Evolutionary conservation across 2,888 invertebrate genomes (phyloP).

Genomic region (Pandemis heparana): DNA sequence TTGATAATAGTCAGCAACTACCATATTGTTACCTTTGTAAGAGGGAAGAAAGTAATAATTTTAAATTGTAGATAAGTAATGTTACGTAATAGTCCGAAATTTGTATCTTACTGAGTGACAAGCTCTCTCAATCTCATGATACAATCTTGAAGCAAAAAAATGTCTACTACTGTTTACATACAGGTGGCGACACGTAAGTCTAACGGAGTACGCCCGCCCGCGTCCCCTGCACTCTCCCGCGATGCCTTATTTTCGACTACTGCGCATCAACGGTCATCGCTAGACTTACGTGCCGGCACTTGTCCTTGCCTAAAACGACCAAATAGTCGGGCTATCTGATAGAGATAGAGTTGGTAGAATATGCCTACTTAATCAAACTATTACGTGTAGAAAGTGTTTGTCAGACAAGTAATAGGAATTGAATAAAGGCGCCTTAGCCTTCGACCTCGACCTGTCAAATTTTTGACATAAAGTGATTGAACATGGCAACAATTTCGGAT

Average conservation of each 20-base stretch:
- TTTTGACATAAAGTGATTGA: background rate
- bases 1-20: too few relatives aligned
- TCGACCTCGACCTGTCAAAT: background rate
- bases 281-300: too few relatives aligned
- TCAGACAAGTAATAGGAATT: background rate
- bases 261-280: too few relatives aligned
- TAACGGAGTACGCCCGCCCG: too few relatives aligned
- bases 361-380: background rate
- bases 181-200: too few relatives aligned
- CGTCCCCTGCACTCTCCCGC: too few relatives aligned
- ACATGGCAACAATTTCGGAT: background rate
- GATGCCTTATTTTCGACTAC: too few relatives aligned
- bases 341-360: background rate
- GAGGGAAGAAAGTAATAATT: too few relatives aligned
- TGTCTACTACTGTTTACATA: background rate
- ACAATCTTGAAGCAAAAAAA: background rate
- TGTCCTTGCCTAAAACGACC: background rate
- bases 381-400: background rate
- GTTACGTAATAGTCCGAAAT: too few relatives aligned
- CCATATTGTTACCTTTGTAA: too few relatives aligned
- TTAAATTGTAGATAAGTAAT: too few relatives aligned
- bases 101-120: background rate
- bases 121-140: slow-evolving; percentile 1
- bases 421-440: background rate
- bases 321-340: background rate